Base-by-base conservation (phyloP, 1,140 invertebrate genomes). In the Nymphalis io region DNA sequence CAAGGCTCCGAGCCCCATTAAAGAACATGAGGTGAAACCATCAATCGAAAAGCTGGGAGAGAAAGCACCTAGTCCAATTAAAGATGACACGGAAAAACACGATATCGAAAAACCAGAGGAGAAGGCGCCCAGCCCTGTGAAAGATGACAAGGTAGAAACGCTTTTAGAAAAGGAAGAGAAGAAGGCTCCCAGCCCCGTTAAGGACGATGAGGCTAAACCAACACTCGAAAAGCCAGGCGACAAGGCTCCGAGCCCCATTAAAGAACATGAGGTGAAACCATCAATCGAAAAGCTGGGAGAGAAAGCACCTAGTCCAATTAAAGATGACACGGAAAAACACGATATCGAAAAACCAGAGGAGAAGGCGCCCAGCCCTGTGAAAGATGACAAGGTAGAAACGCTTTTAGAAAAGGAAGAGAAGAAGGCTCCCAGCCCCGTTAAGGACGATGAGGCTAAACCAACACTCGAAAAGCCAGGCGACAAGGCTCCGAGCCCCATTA, bases 1-100 rank as follows among this genome's bases (percentile, higher is more conserved):
- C 16, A 75, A 73, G 21, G 57, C 60, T 33, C 39, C 65, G 15
- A 71, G 72, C 20, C 70, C 67, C 33, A 4, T 65, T 2, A 27
- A 66, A 13, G 64, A 66, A 21, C 10, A 18, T 11, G 0, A 58
- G 3, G 20, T 1, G 11, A 58, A 44, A 61, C 20, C 42, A 21
- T n/a, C 23, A 4, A 12, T 44, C 8, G 63, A 44, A 3, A 27
- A 15, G 55, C 38, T 6, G 23, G 20, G 12, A 10, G 16, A 53
- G 33, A 72, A 75, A 10, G 16, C 10, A 5, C 38, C 38, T 18
- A 53, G 48, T 10, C 11, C 48, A 53, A 20, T 39, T 39, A 39
- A 39, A 11, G 38, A 16, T n/a, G 27, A 10, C 23, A 21, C 21
- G 6, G n/a, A 58, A 38, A 39, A 4, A 39, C 53, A 15, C 15